Evolutionary conservation across 2,113 vertebrate species (phyloP).

Genomic region (Candoia aspera): DNA sequence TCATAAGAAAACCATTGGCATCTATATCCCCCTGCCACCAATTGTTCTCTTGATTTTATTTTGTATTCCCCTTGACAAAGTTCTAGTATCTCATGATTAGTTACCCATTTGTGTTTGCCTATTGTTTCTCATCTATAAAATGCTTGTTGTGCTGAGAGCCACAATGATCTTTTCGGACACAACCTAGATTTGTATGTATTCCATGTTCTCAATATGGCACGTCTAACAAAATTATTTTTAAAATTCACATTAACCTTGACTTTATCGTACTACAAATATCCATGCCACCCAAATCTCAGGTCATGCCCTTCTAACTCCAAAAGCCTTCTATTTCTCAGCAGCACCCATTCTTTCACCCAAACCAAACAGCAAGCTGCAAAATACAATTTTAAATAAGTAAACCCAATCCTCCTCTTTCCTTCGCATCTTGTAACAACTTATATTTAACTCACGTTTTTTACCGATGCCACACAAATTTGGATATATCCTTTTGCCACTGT

Average conservation of each 20-base stretch:
- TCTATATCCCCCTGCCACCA: background rate
- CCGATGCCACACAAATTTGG: too few relatives aligned
- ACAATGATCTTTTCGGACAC: background rate
- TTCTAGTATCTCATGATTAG: too few relatives aligned
- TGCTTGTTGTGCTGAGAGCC: background rate
- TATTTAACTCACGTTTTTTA: background rate
- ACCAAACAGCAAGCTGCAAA: background rate
- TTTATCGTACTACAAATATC: background rate
- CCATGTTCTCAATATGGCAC: background rate
- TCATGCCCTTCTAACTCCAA: background rate
- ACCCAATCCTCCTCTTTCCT: background rate
- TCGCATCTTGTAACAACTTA: background rate
- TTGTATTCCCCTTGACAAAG: background rate
- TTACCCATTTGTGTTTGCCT: too few relatives aligned
- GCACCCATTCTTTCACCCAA: background rate
- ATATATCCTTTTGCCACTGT: too few relatives aligned
- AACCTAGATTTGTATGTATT: background rate
- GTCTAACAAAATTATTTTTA: background rate
- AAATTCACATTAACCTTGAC: background rate
- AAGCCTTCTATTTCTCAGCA: background rate
- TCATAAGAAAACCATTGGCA: background rate
- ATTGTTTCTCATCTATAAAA: too few relatives aligned
- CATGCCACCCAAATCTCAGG: background rate
- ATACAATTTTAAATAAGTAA: background rate
- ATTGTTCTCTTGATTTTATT: background rate